Evolutionary conservation across 2,113 vertebrate genomes (phyloP).

Genomic region (Benthochromis sp.): DNA sequence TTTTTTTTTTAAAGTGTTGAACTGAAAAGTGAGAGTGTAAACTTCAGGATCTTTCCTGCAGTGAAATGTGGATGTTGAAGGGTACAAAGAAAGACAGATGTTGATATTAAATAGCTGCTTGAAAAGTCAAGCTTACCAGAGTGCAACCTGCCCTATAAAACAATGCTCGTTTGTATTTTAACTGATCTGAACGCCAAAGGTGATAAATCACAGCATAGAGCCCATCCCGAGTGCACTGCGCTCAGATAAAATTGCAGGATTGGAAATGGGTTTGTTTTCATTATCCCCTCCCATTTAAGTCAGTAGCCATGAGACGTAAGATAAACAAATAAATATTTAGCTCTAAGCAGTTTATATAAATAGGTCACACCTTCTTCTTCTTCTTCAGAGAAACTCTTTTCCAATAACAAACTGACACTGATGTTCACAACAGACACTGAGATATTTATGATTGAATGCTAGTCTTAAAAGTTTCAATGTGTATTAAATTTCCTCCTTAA

Average conservation of each 20-base stretch:
- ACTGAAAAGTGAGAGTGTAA: neutral
- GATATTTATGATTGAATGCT: neutral
- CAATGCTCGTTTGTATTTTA: neutral
- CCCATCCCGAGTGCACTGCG: neutral
- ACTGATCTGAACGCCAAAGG: neutral
- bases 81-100: constrained; percentile 3
- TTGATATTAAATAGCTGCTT: constrained; percentile 1
- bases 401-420: neutral
- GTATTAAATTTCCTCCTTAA: neutral
- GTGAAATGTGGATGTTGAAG: neutral
- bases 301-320: neutral
- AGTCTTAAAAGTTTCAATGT: neutral
- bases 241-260: neutral
- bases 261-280: neutral
- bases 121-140: constrained; percentile 9
- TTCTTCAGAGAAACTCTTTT: neutral
- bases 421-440: neutral
- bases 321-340: neutral
- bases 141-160: neutral
- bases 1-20: neutral
- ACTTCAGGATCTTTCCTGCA: neutral
- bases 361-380: neutral
- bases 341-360: neutral
- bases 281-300: neutral
- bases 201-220: neutral